Evolutionary conservation across 2,888 invertebrate genomes (phyloP).

Genomic region (Chaetoderma sp.): DNA sequence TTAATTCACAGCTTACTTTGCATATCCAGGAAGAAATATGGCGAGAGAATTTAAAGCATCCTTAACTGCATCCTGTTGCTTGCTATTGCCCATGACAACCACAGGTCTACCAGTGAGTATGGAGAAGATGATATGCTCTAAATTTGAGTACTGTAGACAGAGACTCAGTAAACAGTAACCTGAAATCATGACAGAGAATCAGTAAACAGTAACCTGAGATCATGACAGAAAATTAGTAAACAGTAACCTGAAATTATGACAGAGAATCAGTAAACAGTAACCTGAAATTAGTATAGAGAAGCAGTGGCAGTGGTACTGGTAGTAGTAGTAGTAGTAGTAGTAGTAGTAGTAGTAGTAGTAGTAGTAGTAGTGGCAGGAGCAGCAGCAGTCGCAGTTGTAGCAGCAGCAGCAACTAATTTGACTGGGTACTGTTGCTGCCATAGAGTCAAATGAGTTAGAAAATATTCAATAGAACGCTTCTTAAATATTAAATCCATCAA

Average conservation of each 20-base stretch:
- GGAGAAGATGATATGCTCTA: slow-evolving; percentile 56
- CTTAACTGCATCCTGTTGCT: slow-evolving; percentile 49
- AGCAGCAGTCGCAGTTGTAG: too few species aligned
- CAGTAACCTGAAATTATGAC: slow-evolving; percentile 49
- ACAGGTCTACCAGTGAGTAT: slow-evolving; percentile 62
- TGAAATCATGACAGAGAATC: slow-evolving; percentile 45
- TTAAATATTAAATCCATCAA: too few species aligned
- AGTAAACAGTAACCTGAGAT: slow-evolving; percentile 51
- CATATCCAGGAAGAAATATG: slow-evolving; percentile 59
- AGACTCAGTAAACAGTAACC: slow-evolving; percentile 53
- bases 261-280: slow-evolving; percentile 47
- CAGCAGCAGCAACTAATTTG: too few species aligned
- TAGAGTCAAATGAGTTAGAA: too few species aligned
- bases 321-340: neutral
- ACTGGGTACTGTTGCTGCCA: too few species aligned
- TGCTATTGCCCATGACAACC: slow-evolving; percentile 51
- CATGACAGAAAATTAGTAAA: slow-evolving; percentile 45
- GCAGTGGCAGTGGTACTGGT: too few species aligned
- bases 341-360: neutral
- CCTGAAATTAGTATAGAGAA: slow-evolving; percentile 41
- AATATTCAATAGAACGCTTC: too few species aligned
- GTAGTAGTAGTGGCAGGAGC: too few species aligned
- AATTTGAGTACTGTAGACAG: slow-evolving; percentile 44
- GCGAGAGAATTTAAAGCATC: slow-evolving; percentile 54
- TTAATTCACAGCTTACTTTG: slow-evolving; percentile 41